Conservation (phyloP, 2,797 vertebrate genomes). For the Malurus splendens region DNA sequence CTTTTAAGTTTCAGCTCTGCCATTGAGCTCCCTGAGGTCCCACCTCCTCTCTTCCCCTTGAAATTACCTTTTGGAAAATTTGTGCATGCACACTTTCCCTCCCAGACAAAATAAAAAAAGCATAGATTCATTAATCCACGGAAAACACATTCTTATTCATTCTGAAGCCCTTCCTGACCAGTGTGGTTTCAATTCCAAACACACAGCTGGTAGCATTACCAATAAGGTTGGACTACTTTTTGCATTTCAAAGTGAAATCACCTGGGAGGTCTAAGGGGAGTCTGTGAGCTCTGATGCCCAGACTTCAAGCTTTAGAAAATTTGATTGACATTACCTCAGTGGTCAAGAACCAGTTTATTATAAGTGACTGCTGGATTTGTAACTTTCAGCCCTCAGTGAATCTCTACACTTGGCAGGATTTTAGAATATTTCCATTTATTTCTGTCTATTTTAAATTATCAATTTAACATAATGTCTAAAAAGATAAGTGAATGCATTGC, state of each 20-base stretch:
- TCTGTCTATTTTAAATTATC: neutral
- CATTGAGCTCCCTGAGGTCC: neutral
- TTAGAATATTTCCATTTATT: neutral
- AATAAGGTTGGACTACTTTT: neutral
- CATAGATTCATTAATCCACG: fast-evolving
- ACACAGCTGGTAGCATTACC: neutral
- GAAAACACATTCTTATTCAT: neutral
- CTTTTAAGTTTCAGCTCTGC: neutral
- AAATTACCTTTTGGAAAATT: neutral
- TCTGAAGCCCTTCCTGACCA: neutral
- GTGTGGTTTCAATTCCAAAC: neutral
- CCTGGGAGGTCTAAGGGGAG: neutral
- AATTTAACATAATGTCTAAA: neutral
- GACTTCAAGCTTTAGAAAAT: neutral
- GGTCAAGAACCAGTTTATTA: neutral
- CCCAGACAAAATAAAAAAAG: neutral
- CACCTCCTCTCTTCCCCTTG: neutral
- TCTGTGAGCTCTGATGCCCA: neutral
- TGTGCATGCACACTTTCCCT: neutral
- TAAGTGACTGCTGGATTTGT: neutral
- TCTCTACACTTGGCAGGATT: neutral
- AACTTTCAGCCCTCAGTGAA: neutral
- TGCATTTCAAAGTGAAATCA: neutral
- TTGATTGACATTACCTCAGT: neutral
- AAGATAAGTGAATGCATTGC: neutral